Base-by-base conservation (phyloP, 2,797 vertebrate genomes). In the Ataeniobius toweri region DNA sequence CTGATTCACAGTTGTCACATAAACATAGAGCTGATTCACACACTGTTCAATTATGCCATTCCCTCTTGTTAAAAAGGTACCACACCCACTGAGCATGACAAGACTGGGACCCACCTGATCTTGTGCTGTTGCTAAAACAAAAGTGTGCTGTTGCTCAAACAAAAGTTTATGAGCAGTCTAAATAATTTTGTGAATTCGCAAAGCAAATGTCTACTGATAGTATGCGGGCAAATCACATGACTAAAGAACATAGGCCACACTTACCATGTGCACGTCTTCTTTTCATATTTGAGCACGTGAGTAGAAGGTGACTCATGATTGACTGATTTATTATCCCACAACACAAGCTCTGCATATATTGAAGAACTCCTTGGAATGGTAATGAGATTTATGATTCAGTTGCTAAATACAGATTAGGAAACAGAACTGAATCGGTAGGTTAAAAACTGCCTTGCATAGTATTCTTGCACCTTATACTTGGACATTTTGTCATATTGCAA, bases 1-100 rank as follows among this genome's bases (percentile, higher is more conserved):
- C 92, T 92, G 88, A 73, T 92, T 94, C 91, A 74, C 31, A 86
- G 85, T 89, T 92, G 86, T 90, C 91, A 87, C 78, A 86, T 87
- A 93, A 93, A 93, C 93, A 94, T 79, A 84, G 83, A 9, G 39
- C 86, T 88, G 81, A 78, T 71, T 85, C 83, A 85, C 83, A 84
- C 73, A 81, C 80, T 80, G 76, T 84, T 81, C 59, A 72, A 78
- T 95, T 93, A 93, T 84, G 85, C 91, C 94, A 94, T 69, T 71
- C 79, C 9, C 73, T 85, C 83, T 92, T 91, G 88, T 24, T 88
- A 83, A 89, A 89, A 90, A 70, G 73, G 80, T 74, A 88, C 79
- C 84, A 75, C 73, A 71, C 80, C 61, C 71, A 70, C 83, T 58
- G 73, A 86, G 89, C 69, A 16, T 89, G 88, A 86, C 69, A 63